phyloP scores from a whole-genome alignment of 2,113 vertebrate genomes.

The Rhinolophus ferrumequinum region DNA sequence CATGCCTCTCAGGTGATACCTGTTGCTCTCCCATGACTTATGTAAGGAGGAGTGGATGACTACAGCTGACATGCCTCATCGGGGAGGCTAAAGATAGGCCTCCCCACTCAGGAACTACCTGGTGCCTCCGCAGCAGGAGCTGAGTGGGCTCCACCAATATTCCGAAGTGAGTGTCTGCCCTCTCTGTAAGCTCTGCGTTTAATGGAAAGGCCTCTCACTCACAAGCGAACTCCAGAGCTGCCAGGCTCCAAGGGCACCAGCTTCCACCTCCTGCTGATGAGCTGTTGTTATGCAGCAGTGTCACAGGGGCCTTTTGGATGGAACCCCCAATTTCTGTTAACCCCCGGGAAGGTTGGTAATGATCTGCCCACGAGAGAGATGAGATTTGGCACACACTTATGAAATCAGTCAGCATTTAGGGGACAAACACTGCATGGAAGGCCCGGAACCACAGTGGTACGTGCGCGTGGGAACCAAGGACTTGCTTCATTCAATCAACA shows the following conservation, averaged over 20 bases:
- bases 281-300: background rate
- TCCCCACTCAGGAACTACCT: background rate
- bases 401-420: background rate
- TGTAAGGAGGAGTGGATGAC: background rate
- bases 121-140: background rate
- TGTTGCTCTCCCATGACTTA: background rate
- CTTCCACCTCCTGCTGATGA: background rate
- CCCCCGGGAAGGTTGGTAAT: background rate
- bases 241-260: background rate
- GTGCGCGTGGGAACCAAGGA: background rate
- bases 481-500: background rate
- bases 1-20: background rate
- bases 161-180: background rate
- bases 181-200: background rate
- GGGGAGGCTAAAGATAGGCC: conserved; percentile 47
- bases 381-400: background rate
- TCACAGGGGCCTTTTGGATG: background rate
- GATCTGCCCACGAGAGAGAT: background rate
- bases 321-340: background rate
- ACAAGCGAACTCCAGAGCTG: background rate
- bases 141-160: background rate
- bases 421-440: background rate
- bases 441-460: background rate
- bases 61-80: background rate
- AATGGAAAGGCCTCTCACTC: background rate